Conservation (phyloP, 2,113 vertebrate genomes). For the Stictonetta naevosa region DNA sequence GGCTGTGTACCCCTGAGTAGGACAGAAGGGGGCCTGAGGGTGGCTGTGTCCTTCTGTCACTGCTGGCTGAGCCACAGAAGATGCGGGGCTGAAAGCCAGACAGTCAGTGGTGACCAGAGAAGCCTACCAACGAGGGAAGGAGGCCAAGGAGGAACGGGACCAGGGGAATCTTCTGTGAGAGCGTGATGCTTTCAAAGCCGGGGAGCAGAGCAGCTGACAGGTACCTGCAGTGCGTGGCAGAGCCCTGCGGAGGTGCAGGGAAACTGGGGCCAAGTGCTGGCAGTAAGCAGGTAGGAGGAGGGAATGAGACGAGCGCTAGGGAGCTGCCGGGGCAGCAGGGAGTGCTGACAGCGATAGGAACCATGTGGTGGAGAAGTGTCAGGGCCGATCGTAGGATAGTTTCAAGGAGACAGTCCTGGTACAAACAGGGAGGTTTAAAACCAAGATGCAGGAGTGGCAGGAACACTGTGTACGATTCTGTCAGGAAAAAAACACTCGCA, state of each 20-base stretch:
- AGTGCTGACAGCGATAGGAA: background rate
- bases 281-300: background rate
- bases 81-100: background rate
- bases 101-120: background rate
- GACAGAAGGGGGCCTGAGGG: background rate
- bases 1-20: background rate
- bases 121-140: background rate
- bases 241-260: background rate
- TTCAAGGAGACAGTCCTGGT: background rate
- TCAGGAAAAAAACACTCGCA: background rate
- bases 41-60: background rate
- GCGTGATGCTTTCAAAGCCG: background rate
- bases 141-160: background rate
- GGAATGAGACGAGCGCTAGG: background rate
- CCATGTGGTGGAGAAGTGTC: background rate
- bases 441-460: background rate
- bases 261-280: rapidly evolving
- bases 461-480: background rate
- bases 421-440: background rate
- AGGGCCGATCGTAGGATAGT: background rate
- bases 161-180: background rate
- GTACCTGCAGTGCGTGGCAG: background rate
- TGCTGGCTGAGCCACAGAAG: background rate
- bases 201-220: background rate
- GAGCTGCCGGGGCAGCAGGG: background rate